Evolutionary conservation across 2,113 vertebrate genomes (phyloP).

Genomic region (Heterotis niloticus): DNA sequence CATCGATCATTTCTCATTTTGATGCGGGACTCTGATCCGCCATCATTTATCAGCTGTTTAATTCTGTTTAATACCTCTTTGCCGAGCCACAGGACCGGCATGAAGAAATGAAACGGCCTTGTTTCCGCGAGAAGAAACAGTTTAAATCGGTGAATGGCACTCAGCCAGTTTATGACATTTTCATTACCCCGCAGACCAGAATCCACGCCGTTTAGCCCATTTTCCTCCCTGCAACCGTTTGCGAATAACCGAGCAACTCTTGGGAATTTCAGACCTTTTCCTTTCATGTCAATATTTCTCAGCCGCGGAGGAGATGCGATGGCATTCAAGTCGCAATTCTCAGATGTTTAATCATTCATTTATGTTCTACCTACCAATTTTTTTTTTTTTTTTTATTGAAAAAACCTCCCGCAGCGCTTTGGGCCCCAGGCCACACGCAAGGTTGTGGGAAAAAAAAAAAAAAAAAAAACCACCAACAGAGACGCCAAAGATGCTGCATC

Average conservation of each 20-base stretch:
- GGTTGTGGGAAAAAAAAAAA: constrained; percentile 38
- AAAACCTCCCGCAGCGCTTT: constrained; percentile 51
- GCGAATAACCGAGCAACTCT: no score
- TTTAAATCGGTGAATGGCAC: no score
- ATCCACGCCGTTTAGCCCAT: no score
- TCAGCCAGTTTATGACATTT: not conserved
- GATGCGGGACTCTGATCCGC: no score
- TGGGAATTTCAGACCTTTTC: constrained; percentile 2
- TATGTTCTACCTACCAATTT: constrained; percentile 60
- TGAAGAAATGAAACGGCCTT: no score
- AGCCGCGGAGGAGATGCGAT: not conserved
- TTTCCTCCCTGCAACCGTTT: not conserved
- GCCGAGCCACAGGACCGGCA: no score
- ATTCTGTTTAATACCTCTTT: no score
- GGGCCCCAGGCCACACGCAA: constrained; percentile 52
- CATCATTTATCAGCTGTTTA: no score
- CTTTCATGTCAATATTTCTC: not conserved
- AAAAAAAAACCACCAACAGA: constrained; percentile 64
- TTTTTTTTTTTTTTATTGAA: constrained; percentile 54
- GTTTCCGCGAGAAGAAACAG: no score
- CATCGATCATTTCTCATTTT: no score
- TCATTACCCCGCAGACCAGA: not conserved
- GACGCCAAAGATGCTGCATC: constrained; percentile 63
- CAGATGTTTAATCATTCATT: constrained; percentile 57
- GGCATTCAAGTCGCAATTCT: constrained; percentile 43